Evolutionary conservation across 2,888 invertebrate genomes (phyloP).

Genomic region (Ametastegia equiseti): DNA sequence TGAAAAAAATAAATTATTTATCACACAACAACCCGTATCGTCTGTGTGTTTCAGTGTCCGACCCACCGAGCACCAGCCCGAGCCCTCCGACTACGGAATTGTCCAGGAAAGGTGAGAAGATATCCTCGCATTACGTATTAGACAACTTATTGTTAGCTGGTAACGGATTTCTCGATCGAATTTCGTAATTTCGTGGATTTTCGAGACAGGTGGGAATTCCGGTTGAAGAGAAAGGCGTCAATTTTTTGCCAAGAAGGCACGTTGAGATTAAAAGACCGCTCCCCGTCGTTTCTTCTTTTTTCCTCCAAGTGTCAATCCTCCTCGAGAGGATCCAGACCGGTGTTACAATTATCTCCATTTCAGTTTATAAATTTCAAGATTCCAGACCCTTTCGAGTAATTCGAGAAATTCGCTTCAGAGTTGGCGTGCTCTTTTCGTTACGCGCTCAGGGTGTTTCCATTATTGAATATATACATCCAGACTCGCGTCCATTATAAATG

Average conservation of each 20-base stretch:
- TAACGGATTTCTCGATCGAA: neutral
- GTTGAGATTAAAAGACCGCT: too few relatives aligned
- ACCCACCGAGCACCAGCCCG: conserved; percentile 89
- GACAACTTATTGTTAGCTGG: neutral
- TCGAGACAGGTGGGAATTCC: too few relatives aligned
- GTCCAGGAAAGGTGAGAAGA: conserved; percentile 74
- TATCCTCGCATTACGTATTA: neutral
- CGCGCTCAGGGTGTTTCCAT: neutral
- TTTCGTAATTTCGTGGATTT: too few relatives aligned
- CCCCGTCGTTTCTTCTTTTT: too few relatives aligned
- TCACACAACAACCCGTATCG: conserved; percentile 21
- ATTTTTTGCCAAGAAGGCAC: too few relatives aligned
- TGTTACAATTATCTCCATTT: too few relatives aligned
- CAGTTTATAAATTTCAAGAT: neutral
- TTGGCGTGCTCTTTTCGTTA: too few relatives aligned
- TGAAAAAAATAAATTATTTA: conserved; percentile 68
- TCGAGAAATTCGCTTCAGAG: too few relatives aligned
- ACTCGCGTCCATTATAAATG: neutral
- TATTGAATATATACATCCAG: neutral
- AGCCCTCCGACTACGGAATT: conserved; percentile 85
- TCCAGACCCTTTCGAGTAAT: neutral
- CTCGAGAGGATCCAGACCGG: too few relatives aligned
- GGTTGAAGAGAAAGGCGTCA: too few relatives aligned
- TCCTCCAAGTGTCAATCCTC: too few relatives aligned
- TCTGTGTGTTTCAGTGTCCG: conserved; percentile 81